phyloP scores from a whole-genome alignment of 2,113 vertebrate species.

The Phylloscopus whistleri region DNA sequence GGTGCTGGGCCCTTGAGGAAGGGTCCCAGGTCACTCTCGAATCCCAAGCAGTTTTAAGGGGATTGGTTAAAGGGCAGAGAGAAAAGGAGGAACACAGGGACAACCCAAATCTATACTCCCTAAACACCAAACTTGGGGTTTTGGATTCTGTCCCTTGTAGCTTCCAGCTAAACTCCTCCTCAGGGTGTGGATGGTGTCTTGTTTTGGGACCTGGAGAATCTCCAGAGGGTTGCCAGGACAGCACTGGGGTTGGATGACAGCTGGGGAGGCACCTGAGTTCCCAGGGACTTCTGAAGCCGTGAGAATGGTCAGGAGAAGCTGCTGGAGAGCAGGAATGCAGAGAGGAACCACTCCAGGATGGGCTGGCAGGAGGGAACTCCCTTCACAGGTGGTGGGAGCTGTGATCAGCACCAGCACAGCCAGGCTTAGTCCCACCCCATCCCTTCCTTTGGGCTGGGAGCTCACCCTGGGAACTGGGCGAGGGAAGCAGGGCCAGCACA shows the following conservation, averaged over 20 bases:
- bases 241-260: neutral
- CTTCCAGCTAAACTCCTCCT: neutral
- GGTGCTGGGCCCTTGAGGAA: neutral
- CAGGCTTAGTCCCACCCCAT: accelerated
- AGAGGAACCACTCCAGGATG: accelerated
- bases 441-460: neutral
- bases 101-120: neutral
- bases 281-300: accelerated
- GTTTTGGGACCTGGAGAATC: neutral
- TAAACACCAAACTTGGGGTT: neutral
- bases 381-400: neutral
- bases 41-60: neutral
- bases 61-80: neutral
- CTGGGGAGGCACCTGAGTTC: neutral
- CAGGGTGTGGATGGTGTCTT: neutral
- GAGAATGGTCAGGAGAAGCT: neutral
- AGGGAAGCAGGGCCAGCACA: neutral
- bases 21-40: neutral
- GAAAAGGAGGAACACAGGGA: neutral
- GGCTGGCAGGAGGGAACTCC: neutral
- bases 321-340: neutral
- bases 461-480: neutral
- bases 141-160: neutral
- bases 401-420: neutral
- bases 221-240: neutral